Conservation (phyloP, 2,797 vertebrate genomes). For the Syndactyla subalaris region DNA sequence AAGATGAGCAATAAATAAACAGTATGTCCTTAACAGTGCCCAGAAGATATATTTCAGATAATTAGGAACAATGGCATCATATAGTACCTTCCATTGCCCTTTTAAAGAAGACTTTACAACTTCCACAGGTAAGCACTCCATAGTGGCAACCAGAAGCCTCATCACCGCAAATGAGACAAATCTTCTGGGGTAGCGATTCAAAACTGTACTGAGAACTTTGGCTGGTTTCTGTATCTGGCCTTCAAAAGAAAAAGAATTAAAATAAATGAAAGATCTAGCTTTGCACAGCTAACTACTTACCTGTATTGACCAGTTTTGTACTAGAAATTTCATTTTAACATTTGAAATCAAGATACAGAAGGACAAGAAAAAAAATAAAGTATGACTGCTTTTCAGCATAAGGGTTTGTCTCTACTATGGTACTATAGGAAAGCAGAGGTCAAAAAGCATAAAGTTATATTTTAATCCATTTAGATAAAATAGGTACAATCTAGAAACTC, state of each 20-base stretch:
- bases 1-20: background rate
- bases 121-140: constrained; percentile 96
- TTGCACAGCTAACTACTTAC: background rate
- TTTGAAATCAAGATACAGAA: background rate
- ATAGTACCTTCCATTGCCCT: constrained; percentile 95
- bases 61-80: constrained; percentile 1
- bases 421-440: background rate
- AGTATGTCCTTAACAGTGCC: background rate
- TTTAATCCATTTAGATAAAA: background rate
- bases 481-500: background rate
- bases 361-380: background rate
- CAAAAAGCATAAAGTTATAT: background rate
- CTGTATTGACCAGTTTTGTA: background rate
- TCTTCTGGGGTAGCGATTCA: constrained; percentile 87
- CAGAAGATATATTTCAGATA: background rate
- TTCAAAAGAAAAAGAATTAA: constrained; percentile 65
- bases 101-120: constrained; percentile 99
- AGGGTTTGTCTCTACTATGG: background rate
- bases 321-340: background rate
- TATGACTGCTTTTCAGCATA: background rate
- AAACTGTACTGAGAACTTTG: constrained; percentile 78
- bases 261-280: background rate
- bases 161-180: constrained; percentile 94
- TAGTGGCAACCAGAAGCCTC: constrained; percentile 98
- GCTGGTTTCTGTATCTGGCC: constrained; percentile 76